Evolutionary conservation across 1,140 invertebrate genomes (phyloP).

Genomic region (Odontomachus brunneus): DNA sequence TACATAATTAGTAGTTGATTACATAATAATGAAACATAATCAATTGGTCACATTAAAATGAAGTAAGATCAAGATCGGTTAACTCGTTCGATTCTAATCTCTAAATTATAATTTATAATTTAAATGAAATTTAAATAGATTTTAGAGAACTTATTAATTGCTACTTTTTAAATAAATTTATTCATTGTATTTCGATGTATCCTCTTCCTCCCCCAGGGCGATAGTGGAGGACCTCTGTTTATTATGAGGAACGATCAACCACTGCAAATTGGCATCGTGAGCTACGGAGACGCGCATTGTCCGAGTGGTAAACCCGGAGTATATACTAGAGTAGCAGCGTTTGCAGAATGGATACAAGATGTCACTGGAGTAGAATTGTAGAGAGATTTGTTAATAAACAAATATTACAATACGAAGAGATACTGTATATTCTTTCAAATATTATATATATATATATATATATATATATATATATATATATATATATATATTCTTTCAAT

Average conservation of each 20-base stretch:
- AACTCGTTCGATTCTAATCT: too few species aligned
- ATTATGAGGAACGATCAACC: conserved; percentile 24
- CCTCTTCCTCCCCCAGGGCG: too few species aligned
- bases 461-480: too few species aligned
- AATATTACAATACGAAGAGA: not conserved
- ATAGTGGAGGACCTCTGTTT: conserved; percentile 73
- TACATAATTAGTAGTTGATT: too few species aligned
- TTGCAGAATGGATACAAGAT: conserved; percentile 33
- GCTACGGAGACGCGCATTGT: conserved; percentile 72
- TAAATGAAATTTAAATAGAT: not conserved
- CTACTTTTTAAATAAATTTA: not conserved
- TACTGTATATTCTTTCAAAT: not conserved
- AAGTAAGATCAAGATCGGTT: too few species aligned
- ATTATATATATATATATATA: too few species aligned
- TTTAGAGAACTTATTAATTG: too few species aligned
- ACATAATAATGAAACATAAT: too few species aligned
- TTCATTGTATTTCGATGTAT: not conserved
- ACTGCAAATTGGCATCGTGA: conserved; percentile 74
- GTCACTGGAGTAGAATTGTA: conserved; percentile 17
- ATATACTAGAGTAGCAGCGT: conserved; percentile 61
- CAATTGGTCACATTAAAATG: too few species aligned
- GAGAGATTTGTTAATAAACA: conserved; percentile 8
- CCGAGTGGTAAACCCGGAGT: conserved; percentile 70
- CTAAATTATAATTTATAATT: too few species aligned
- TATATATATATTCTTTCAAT: too few species aligned